These are phyloP conservation scores for Pangasius mekongensis DNA, from an alignment of 2,797 vertebrate species.

Conservation along the genomic window DNA sequence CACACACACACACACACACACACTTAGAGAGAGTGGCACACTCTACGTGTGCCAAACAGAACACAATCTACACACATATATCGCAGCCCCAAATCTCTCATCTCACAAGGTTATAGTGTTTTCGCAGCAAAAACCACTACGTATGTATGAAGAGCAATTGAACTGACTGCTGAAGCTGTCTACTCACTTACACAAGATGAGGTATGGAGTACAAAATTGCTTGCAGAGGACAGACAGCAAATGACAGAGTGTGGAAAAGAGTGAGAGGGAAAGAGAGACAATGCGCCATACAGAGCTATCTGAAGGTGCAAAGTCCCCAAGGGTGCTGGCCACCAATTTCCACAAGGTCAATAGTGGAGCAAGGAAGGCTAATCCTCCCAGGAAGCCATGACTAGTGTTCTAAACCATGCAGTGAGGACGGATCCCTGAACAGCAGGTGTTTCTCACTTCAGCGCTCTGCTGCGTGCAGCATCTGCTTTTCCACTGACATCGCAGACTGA, in stretches of 20 bases:
- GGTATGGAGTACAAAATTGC: slow-evolving; percentile 55
- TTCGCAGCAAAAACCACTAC: slow-evolving; percentile 7
- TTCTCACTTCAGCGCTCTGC: slow-evolving; percentile 47
- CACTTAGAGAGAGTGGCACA: neutral
- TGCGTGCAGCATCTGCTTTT: slow-evolving; percentile 32
- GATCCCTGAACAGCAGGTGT: slow-evolving; percentile 56
- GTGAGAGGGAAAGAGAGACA: slow-evolving; percentile 63
- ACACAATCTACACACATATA: slow-evolving; percentile 19
- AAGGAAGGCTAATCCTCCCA: slow-evolving; percentile 63
- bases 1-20: slow-evolving; percentile 12
- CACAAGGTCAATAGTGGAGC: slow-evolving; percentile 74
- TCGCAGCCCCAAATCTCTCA: slow-evolving; percentile 36
- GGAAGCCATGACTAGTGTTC: slow-evolving; percentile 57
- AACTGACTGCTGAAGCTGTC: slow-evolving; percentile 37
- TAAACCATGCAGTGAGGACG: slow-evolving; percentile 57
- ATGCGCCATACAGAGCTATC: slow-evolving; percentile 66
- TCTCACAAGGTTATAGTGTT: slow-evolving; percentile 44
- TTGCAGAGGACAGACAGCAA: slow-evolving; percentile 56
- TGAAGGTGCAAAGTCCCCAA: slow-evolving; percentile 52
- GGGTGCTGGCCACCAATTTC: slow-evolving; percentile 72
- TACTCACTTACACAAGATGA: slow-evolving; percentile 41
- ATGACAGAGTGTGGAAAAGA: slow-evolving; percentile 60
- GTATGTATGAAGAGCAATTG: slow-evolving; percentile 38
- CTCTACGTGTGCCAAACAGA: neutral
- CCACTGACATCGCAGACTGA: slow-evolving; percentile 14